phyloP scores from a whole-genome alignment of 2,888 invertebrate genomes.

The Ectropis crepuscularia region DNA sequence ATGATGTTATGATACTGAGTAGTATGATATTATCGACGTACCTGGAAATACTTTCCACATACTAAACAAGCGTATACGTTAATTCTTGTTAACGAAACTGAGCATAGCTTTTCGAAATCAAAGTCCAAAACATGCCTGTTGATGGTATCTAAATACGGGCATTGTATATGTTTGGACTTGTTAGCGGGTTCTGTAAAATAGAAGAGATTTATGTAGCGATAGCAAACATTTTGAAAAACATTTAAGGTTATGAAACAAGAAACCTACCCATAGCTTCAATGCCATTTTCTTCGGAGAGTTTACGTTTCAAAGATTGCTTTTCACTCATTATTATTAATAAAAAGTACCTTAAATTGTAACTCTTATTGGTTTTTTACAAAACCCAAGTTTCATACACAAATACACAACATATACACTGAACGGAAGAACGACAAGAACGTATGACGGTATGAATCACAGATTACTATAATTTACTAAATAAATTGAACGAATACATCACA shows the following conservation, averaged over 20 bases:
- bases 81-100: constrained; percentile 98
- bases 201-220: not conserved
- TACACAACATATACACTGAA: too few relatives aligned
- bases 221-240: not conserved
- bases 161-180: constrained; percentile 85
- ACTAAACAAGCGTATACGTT: constrained; percentile 99
- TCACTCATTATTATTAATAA: constrained; percentile 53
- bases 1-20: too few relatives aligned
- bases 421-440: too few relatives aligned
- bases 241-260: constrained; percentile 46
- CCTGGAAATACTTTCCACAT: constrained; percentile 98
- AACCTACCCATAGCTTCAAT: constrained; percentile 54
- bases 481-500: too few relatives aligned
- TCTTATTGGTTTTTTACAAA: too few relatives aligned
- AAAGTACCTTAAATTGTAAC: too few relatives aligned
- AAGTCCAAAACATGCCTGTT: constrained; percentile 98
- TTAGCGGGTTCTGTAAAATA: constrained; percentile 57
- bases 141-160: constrained; percentile 99
- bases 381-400: too few relatives aligned
- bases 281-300: constrained; percentile 62
- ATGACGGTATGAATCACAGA: too few relatives aligned
- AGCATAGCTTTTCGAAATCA: constrained; percentile 99
- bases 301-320: constrained; percentile 59
- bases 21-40: constrained; percentile 42
- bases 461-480: too few relatives aligned